Conservation (phyloP, 1,140 invertebrate genomes). For the Formica exsecta region DNA sequence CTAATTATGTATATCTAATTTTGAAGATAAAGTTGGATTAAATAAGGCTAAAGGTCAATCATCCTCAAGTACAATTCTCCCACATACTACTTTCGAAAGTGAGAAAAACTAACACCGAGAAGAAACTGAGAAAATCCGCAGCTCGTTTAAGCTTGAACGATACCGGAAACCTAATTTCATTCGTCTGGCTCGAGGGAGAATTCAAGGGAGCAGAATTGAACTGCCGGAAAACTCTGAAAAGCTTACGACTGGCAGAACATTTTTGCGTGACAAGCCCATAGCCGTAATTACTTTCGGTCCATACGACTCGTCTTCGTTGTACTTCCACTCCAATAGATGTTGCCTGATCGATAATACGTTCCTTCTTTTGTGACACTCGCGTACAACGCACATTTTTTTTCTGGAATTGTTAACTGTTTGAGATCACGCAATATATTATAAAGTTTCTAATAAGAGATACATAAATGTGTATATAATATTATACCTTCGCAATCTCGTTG, state of each 20-base stretch:
- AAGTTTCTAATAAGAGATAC: not conserved
- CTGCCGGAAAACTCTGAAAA: slow-evolving; percentile 42
- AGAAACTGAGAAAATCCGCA: slow-evolving; percentile 46
- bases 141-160: slow-evolving; percentile 52
- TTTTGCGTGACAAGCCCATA: slow-evolving; percentile 60
- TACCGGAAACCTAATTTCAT: slow-evolving; percentile 66
- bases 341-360: slow-evolving; percentile 46
- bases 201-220: slow-evolving; percentile 19
- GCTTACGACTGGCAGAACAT: slow-evolving; percentile 54
- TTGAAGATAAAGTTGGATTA: slow-evolving; percentile 8
- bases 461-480: not conserved
- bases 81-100: slow-evolving; percentile 18
- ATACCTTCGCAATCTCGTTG: slow-evolving; percentile 7
- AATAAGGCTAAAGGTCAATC: not conserved
- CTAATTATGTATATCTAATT: not conserved
- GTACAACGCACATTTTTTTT: not conserved
- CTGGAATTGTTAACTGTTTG: not conserved
- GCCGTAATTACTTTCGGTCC: slow-evolving; percentile 59
- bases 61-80: slow-evolving; percentile 12
- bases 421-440: not conserved
- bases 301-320: not conserved
- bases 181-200: slow-evolving; percentile 43
- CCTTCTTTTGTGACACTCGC: not conserved
- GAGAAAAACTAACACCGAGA: slow-evolving; percentile 27
- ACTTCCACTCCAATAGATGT: slow-evolving; percentile 14